Percentiles rank a stretch among this genome's conserved stretches.
These are phyloP conservation scores for Caenorhabditis japonica DNA, from an alignment of 2,888 invertebrate genomes.

Conservation along the genomic window DNA sequence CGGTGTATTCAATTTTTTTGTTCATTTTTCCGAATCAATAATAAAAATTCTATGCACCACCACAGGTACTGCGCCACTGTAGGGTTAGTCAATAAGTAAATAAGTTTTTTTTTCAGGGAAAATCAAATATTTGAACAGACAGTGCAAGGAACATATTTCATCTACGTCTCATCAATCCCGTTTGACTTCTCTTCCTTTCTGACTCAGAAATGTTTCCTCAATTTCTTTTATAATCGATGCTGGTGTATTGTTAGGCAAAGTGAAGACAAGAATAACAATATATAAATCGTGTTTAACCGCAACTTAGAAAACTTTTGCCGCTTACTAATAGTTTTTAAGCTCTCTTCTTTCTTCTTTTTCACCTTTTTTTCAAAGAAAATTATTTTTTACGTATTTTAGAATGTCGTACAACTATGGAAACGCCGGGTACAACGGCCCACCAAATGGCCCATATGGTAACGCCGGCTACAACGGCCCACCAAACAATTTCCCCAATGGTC, in stretches of 20 bases:
- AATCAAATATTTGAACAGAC: conserved; percentile 47
- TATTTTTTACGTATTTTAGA: not conserved
- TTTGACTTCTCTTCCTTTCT: not conserved
- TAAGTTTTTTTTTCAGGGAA: conserved; percentile 26
- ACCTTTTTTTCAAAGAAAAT: not conserved
- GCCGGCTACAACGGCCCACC: conserved; percentile 41
- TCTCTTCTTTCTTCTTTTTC: too few species aligned
- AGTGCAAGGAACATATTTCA: conserved; percentile 24
- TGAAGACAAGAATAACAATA: too few species aligned
- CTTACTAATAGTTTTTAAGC: too few species aligned
- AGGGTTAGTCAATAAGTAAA: conserved; percentile 26
- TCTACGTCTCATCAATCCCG: too few species aligned
- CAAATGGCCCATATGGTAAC: conserved; percentile 27
- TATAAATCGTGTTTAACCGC: too few species aligned
- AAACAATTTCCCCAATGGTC: conserved; percentile 9
- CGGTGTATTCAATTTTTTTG: conserved; percentile 34
- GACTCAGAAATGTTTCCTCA: not conserved
- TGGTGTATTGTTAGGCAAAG: not conserved
- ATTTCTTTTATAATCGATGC: not conserved
- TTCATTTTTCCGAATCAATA: not conserved
- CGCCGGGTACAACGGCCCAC: conserved; percentile 40
- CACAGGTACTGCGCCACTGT: too few species aligned
- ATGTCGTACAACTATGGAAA: conserved; percentile 52
- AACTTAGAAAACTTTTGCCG: too few species aligned
- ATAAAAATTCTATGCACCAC: conserved; percentile 28